Conservation (phyloP, 2,888 invertebrate species). For the Rhagophthalmus giganteus region DNA sequence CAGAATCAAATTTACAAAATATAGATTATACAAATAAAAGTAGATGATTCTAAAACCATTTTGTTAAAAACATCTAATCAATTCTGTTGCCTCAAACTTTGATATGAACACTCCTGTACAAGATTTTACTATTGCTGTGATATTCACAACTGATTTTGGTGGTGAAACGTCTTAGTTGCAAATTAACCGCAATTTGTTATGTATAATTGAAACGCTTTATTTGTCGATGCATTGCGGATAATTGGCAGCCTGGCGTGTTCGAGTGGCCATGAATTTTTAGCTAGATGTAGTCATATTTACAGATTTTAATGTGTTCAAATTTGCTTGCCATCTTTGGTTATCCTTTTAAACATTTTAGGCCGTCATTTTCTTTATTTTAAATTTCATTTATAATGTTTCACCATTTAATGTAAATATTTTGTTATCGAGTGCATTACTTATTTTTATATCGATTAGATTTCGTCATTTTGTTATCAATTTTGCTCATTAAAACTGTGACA, state of each 20-base stretch:
- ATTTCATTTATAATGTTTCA: no score
- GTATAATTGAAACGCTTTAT: slow-evolving; percentile 20
- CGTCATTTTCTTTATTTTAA: no score
- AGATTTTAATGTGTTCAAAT: slow-evolving; percentile 10
- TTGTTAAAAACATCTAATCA: no score
- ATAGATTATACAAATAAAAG: slow-evolving; percentile 6
- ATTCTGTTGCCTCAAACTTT: slow-evolving; percentile 17
- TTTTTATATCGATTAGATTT: no score
- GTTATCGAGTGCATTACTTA: no score
- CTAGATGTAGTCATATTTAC: slow-evolving; percentile 37
- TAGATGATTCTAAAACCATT: slow-evolving; percentile 19
- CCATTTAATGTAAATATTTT: no score
- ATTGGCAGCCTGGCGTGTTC: slow-evolving; percentile 21
- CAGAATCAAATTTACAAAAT: slow-evolving; percentile 20
- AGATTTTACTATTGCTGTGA: slow-evolving; percentile 54
- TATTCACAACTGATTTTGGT: slow-evolving; percentile 39
- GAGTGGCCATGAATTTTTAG: slow-evolving; percentile 37
- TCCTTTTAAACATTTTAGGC: not conserved
- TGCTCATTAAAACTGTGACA: no score
- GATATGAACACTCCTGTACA: slow-evolving; percentile 38
- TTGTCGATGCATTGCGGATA: slow-evolving; percentile 13
- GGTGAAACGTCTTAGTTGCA: no score
- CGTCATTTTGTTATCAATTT: no score
- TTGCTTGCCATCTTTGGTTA: slow-evolving; percentile 17
- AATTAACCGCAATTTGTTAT: no score